A percentile compares a stretch with the other conserved stretches of the same genome.
Evolutionary conservation across 2,113 vertebrate genomes (phyloP).

Genomic region (Ciconia maguari): DNA sequence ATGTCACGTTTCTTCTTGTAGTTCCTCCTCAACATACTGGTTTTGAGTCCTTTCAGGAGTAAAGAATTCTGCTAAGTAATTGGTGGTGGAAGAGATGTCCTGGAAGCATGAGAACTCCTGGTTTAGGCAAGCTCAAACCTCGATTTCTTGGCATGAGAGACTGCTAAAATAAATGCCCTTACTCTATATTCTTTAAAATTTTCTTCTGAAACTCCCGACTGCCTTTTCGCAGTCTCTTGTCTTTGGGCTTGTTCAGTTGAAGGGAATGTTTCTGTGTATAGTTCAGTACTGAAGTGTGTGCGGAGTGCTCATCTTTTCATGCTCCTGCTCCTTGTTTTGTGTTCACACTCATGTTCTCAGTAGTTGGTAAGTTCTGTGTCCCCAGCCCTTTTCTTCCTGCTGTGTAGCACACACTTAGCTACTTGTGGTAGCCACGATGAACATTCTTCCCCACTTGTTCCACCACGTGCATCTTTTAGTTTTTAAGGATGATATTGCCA

Average conservation of each 20-base stretch:
- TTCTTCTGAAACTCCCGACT: neutral
- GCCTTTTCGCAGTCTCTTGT: neutral
- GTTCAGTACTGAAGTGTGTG: neutral
- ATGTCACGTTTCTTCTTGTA: conserved; percentile 22
- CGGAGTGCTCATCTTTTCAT: neutral
- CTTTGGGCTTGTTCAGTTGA: neutral
- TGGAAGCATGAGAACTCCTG: neutral
- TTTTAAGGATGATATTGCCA: neutral
- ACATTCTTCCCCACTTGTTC: neutral
- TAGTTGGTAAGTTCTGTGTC: neutral
- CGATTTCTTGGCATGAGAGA: neutral
- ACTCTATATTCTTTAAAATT: neutral
- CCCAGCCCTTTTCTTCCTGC: neutral
- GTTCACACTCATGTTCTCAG: neutral
- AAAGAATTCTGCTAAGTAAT: neutral
- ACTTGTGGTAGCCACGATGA: neutral
- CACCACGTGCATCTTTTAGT: neutral
- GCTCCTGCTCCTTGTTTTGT: neutral
- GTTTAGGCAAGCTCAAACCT: neutral
- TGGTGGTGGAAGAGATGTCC: neutral
- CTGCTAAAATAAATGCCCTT: neutral
- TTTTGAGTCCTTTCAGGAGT: conserved; percentile 3
- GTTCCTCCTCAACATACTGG: neutral
- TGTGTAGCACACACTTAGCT: neutral
- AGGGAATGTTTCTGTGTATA: neutral